phyloP scores from a whole-genome alignment of 2,888 invertebrate species.

The Meliscaeva auricollis region DNA sequence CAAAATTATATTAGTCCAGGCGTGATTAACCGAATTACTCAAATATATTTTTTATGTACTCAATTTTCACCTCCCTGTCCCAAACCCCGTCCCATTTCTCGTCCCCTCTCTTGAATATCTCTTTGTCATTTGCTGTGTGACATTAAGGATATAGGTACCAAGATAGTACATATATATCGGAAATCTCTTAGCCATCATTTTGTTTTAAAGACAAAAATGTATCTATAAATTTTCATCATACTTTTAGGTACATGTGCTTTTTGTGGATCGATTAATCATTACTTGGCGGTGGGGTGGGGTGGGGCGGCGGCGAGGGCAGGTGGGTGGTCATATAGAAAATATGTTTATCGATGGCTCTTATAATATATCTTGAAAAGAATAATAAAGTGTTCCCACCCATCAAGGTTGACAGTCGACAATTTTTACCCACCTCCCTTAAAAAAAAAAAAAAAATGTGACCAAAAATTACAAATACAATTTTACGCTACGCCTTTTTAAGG shows the following conservation, averaged over 20 bases:
- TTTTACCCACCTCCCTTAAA: too few relatives aligned
- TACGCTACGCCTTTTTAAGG: too few relatives aligned
- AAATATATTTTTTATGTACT: background rate
- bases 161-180: background rate
- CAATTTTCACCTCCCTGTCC: background rate
- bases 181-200: constrained; percentile 7
- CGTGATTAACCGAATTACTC: constrained; percentile 16
- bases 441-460: background rate
- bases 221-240: background rate
- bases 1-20: background rate
- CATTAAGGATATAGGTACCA: background rate
- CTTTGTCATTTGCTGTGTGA: background rate
- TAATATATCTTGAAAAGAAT: background rate
- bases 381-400: too few relatives aligned
- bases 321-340: background rate
- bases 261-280: constrained; percentile 19
- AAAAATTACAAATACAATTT: too few relatives aligned
- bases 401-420: too few relatives aligned
- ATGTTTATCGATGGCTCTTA: background rate
- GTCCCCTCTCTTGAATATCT: rapidly evolving
- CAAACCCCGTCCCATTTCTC: background rate
- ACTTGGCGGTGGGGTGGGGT: constrained; percentile 5
- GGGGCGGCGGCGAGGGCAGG: too few relatives aligned
- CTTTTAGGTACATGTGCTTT: background rate
- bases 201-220: constrained; percentile 1